Percentiles rank a stretch among this genome's conserved stretches.
phyloP scores from a whole-genome alignment of 2,888 invertebrate species.

The Drosophila ustulata region DNA sequence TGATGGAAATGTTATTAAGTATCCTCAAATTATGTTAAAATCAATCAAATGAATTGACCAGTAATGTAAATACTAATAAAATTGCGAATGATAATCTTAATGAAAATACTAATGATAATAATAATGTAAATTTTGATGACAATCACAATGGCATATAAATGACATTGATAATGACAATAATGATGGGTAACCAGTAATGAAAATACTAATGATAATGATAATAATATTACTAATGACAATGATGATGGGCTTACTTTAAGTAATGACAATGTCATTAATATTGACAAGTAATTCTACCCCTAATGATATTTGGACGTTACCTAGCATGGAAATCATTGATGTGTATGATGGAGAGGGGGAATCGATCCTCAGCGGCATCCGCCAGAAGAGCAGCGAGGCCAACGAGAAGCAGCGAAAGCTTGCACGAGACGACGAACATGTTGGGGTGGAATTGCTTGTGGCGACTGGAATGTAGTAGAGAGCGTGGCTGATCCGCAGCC shows the following conservation, averaged over 20 bases:
- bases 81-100: neutral
- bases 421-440: constrained; percentile 4
- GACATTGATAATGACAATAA: neutral
- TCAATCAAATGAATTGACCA: no score
- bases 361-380: constrained; percentile 57
- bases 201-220: neutral
- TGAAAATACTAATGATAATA: neutral
- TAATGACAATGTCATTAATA: no score
- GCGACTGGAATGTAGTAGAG: neutral
- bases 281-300: neutral
- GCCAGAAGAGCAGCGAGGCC: neutral
- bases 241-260: neutral
- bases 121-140: neutral
- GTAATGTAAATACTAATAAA: neutral
- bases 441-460: neutral
- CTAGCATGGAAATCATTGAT: constrained; percentile 85
- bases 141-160: no score
- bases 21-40: no score
- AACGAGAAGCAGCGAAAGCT: constrained; percentile 4
- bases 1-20: no score
- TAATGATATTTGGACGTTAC: constrained; percentile 58
- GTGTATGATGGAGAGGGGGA: constrained; percentile 84
- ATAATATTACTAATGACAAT: neutral
- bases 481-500: constrained; percentile 40
- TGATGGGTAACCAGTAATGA: neutral